phyloP scores from a whole-genome alignment of 2,888 invertebrate genomes.

The Neoitamus cyanurus region DNA sequence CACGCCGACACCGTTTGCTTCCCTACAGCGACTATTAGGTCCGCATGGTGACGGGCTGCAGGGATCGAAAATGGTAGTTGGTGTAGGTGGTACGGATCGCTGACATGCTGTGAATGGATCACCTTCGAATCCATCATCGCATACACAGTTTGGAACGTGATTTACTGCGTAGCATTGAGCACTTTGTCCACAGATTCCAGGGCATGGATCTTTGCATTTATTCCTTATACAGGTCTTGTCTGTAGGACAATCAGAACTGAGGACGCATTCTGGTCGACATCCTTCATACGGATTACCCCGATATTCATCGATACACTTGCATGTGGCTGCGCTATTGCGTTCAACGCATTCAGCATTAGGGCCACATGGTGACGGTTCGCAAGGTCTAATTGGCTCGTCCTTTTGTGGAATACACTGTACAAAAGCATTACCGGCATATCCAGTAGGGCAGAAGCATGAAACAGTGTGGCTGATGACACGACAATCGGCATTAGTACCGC shows the following conservation, averaged over 20 bases:
- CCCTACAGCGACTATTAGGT: conserved; percentile 81
- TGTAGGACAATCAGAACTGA: conserved; percentile 85
- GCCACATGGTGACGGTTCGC: conserved; percentile 89
- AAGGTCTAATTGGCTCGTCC: conserved; percentile 73
- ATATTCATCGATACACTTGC: conserved; percentile 83
- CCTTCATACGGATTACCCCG: conserved; percentile 88
- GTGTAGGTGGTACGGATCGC: conserved; percentile 58
- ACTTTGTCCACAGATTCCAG: conserved; percentile 84
- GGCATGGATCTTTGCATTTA: conserved; percentile 88
- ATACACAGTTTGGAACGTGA: conserved; percentile 88
- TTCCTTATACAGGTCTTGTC: conserved; percentile 85
- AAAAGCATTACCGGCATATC: conserved; percentile 85
- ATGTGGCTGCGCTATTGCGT: conserved; percentile 82
- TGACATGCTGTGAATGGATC: conserved; percentile 76
- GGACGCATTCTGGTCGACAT: conserved; percentile 87
- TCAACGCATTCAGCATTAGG: conserved; percentile 82
- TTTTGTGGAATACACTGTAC: conserved; percentile 76
- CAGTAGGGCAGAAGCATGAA: conserved; percentile 80
- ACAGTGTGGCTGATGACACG: conserved; percentile 83
- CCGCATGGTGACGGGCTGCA: conserved; percentile 86
- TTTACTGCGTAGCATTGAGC: conserved; percentile 87
- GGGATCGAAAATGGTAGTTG: conserved; percentile 66
- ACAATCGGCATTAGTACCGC: conserved; percentile 84
- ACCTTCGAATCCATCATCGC: conserved; percentile 77
- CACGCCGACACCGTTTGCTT: conserved; percentile 76